Percentiles rank a stretch among this genome's conserved stretches.
Evolutionary conservation across 2,888 invertebrate genomes (phyloP).

Genomic region (Lithophane socia): DNA sequence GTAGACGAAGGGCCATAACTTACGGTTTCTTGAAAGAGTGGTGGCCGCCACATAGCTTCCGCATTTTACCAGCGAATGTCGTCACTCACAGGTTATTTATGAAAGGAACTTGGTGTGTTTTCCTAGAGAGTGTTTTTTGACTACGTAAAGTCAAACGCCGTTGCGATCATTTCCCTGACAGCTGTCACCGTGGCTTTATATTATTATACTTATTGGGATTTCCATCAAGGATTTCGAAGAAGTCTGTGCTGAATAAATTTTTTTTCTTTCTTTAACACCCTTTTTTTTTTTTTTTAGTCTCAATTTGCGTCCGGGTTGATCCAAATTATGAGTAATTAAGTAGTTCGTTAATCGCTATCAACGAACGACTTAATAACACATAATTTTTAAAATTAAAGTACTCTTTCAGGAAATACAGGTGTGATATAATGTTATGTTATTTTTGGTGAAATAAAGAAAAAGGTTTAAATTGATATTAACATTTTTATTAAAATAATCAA

Average conservation of each 20-base stretch:
- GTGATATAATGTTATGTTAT: accelerated
- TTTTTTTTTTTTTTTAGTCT: not conserved
- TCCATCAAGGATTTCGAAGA: not conserved
- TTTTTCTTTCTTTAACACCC: not conserved
- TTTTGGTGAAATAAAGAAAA: not conserved
- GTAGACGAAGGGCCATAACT: not conserved
- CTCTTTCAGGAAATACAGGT: not conserved
- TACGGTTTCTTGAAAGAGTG: too few species aligned
- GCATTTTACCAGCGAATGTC: too few species aligned
- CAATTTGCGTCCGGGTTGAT: not conserved
- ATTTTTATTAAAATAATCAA: conserved; percentile 10
- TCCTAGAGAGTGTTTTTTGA: too few species aligned
- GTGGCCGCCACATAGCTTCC: too few species aligned
- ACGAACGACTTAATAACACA: not conserved
- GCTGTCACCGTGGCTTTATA: too few species aligned
- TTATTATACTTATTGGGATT: not conserved
- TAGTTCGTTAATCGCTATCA: not conserved
- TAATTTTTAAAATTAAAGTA: not conserved
- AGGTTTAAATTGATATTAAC: too few species aligned
- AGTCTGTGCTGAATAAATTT: not conserved
- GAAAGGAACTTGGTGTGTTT: too few species aligned
- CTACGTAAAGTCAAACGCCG: too few species aligned
- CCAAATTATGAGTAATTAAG: too few species aligned
- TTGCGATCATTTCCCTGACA: too few species aligned
- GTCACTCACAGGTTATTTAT: too few species aligned